Conservation (phyloP, 2,113 vertebrate genomes). For the Anseranas semipalmata region DNA sequence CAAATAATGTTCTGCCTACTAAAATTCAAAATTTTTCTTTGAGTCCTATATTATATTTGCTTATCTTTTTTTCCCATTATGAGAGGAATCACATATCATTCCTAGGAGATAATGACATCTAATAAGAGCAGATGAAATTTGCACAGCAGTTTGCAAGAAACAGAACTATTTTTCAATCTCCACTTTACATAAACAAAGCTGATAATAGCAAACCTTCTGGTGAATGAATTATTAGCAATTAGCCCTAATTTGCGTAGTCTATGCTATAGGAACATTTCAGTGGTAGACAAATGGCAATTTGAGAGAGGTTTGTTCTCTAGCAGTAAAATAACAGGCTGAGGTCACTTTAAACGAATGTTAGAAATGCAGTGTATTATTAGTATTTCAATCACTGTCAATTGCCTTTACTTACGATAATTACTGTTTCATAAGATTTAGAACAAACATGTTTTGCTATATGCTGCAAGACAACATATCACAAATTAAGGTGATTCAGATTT, state of each 20-base stretch:
- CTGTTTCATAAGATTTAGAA: constrained; percentile 42
- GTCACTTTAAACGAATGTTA: constrained; percentile 40
- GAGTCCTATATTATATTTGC: not conserved
- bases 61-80: not conserved
- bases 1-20: not conserved
- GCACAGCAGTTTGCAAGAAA: constrained; percentile 2
- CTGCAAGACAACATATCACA: constrained; percentile 13
- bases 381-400: constrained; percentile 59
- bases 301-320: constrained; percentile 55
- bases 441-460: constrained; percentile 29
- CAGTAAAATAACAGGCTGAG: constrained; percentile 57
- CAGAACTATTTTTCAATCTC: constrained; percentile 1
- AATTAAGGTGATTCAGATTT: constrained; percentile 29
- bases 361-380: constrained; percentile 45
- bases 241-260: not conserved
- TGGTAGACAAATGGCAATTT: constrained; percentile 21
- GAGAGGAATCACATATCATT: not conserved
- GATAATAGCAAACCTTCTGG: constrained; percentile 28
- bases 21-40: not conserved
- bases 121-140: constrained; percentile 18
- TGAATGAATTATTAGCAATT: constrained; percentile 59
- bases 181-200: constrained; percentile 29
- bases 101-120: not conserved
- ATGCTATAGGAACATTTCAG: not conserved
- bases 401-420: constrained; percentile 67